phyloP scores from a whole-genome alignment of 2,113 vertebrate species.

The Rattus rattus region DNA sequence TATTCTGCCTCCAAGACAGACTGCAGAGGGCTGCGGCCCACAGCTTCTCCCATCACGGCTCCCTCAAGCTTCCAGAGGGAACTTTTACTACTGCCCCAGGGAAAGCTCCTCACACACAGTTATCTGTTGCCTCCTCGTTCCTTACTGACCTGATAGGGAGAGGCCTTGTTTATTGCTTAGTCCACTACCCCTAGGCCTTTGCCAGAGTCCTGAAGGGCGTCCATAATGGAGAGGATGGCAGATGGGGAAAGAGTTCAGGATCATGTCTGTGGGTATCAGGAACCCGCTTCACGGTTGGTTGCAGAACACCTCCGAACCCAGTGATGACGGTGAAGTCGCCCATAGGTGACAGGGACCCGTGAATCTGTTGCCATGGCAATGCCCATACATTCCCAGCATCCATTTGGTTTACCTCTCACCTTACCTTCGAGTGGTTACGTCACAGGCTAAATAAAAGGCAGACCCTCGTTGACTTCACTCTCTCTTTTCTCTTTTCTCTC shows the following conservation, averaged over 20 bases:
- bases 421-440: too few species aligned
- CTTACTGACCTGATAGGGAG: background rate
- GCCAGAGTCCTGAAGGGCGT: background rate
- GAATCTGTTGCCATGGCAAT: too few species aligned
- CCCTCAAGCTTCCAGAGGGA: background rate
- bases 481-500: too few species aligned
- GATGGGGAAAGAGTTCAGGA: background rate
- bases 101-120: too few species aligned
- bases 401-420: too few species aligned
- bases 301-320: too few species aligned
- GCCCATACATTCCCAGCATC: too few species aligned
- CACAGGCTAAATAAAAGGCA: too few species aligned
- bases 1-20: background rate
- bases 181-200: background rate
- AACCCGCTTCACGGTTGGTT: too few species aligned
- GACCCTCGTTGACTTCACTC: too few species aligned
- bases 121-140: background rate
- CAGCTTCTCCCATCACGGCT: fast-evolving
- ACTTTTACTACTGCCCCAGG: background rate
- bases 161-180: background rate
- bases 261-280: background rate
- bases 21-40: background rate
- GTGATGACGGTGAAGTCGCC: too few species aligned
- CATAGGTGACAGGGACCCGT: too few species aligned
- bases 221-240: background rate